Percentiles rank a stretch among this genome's conserved stretches.
Evolutionary conservation across 2,888 invertebrate species (phyloP).

Genomic region (Pilophorus perplexus): DNA sequence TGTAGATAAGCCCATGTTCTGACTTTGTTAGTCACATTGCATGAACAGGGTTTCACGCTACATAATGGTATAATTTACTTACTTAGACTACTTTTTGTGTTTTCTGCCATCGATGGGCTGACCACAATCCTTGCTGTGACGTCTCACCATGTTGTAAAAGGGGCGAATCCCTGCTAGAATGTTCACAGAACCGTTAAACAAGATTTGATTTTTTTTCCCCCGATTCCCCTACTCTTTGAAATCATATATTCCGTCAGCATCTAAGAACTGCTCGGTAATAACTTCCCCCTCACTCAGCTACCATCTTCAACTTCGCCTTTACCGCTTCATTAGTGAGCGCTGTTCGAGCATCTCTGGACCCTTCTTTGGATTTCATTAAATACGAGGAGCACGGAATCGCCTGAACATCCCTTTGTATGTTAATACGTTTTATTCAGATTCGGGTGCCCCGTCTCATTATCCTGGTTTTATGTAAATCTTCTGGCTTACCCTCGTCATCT

Average conservation of each 20-base stretch:
- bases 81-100: no score
- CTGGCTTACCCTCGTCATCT: neutral
- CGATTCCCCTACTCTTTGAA: no score
- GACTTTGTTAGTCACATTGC: neutral
- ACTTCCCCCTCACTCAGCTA: constrained; percentile 13
- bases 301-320: constrained; percentile 21
- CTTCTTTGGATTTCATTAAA: constrained; percentile 38
- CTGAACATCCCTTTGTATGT: constrained; percentile 39
- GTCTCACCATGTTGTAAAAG: no score
- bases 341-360: constrained; percentile 33
- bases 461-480: constrained; percentile 13
- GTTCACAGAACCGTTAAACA: no score
- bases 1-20: constrained; percentile 5
- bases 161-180: no score
- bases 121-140: no score
- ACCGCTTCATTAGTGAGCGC: constrained; percentile 37
- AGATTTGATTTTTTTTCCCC: no score
- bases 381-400: constrained; percentile 2
- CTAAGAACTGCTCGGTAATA: constrained; percentile 33
- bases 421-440: constrained; percentile 40
- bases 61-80: no score
- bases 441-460: constrained; percentile 30
- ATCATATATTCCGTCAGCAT: constrained; percentile 38
- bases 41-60: neutral
- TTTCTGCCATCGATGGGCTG: no score